phyloP scores from a whole-genome alignment of 2,888 invertebrate species.

The Phlogophora meticulosa region DNA sequence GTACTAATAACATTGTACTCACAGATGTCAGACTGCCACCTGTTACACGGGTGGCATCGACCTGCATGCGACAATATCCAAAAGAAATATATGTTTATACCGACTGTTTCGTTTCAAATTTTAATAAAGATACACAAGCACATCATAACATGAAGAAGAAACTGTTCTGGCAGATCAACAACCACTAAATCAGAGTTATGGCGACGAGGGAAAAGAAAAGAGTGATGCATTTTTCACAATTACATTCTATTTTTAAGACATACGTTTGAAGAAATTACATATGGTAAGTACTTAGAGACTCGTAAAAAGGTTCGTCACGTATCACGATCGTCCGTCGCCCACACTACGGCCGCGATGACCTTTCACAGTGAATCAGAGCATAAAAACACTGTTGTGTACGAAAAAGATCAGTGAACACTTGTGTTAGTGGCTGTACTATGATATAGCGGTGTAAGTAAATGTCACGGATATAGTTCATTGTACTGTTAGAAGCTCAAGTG shows the following conservation, averaged over 20 bases:
- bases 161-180: not conserved
- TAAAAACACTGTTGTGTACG: constrained; percentile 63
- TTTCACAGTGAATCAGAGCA: constrained; percentile 72
- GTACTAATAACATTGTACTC: not conserved
- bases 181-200: not conserved
- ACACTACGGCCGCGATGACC: constrained; percentile 57
- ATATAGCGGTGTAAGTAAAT: constrained; percentile 36
- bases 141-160: constrained; percentile 1
- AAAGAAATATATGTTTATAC: not conserved
- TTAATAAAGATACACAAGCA: too few species aligned
- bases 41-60: not conserved
- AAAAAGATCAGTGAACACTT: constrained; percentile 66
- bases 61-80: not conserved
- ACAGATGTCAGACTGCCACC: not conserved
- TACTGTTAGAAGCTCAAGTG: constrained; percentile 27
- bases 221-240: constrained; percentile 19
- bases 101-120: too few species aligned
- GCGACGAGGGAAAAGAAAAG: not conserved
- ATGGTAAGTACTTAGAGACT: constrained; percentile 19
- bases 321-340: constrained; percentile 30
- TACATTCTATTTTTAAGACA: constrained; percentile 15
- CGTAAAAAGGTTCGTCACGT: constrained; percentile 41
- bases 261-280: constrained; percentile 16
- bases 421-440: constrained; percentile 31
- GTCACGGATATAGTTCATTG: constrained; percentile 54